phyloP scores from a whole-genome alignment of 1,140 invertebrate genomes.

The Batillaria attramentaria region DNA sequence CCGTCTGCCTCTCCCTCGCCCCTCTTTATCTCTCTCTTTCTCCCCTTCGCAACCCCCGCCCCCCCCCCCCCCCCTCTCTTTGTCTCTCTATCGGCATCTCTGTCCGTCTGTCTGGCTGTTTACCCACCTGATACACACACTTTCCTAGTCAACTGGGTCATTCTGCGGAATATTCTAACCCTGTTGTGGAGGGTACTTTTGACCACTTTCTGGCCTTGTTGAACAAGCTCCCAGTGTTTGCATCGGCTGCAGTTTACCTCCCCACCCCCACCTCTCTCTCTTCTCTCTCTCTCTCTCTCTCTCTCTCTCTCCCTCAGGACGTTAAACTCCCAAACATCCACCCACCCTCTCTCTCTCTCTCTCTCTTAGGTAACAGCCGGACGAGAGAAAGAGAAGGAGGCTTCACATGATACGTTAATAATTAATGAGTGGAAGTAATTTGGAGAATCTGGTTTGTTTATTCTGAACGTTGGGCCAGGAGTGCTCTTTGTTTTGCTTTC shows the following conservation, averaged over 20 bases:
- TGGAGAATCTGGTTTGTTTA: not conserved
- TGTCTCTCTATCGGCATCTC: conserved; percentile 4
- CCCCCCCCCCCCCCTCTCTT: not conserved
- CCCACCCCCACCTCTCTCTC: not conserved
- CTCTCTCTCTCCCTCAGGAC: conserved; percentile 2
- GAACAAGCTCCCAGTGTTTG: not conserved
- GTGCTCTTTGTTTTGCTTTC: not conserved
- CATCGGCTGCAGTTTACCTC: not conserved
- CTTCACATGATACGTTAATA: not conserved
- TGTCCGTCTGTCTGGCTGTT: conserved; percentile 13
- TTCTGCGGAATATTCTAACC: no score
- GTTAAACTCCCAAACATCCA: no score
- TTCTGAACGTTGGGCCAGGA: not conserved
- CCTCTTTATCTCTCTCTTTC: not conserved
- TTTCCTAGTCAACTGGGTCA: no score
- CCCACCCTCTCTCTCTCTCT: conserved; percentile 7
- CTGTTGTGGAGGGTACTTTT: no score
- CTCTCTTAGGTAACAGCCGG: not conserved
- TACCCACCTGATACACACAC: not conserved
- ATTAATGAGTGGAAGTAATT: no score
- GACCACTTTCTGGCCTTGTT: not conserved
- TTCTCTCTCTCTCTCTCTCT: not conserved
- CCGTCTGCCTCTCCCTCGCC: not conserved
- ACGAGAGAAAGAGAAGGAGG: not conserved
- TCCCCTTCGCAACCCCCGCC: not conserved